Conservation (phyloP, 2,113 vertebrate genomes). For the Sardina pilchardus region DNA sequence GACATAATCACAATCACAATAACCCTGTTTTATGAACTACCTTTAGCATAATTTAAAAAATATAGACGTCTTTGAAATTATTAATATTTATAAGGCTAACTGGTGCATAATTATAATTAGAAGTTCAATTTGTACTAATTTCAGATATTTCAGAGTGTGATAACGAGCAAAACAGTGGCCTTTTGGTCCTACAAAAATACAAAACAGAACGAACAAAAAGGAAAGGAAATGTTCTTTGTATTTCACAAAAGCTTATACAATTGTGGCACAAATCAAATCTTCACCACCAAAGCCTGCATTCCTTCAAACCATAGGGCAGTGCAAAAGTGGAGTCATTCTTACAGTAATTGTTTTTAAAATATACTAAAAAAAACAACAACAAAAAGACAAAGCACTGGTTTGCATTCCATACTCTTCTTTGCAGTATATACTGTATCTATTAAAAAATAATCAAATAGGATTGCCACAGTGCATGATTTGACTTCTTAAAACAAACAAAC, state of each 20-base stretch:
- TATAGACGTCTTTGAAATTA: constrained; percentile 16
- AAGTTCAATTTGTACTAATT: neutral
- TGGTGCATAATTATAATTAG: constrained; percentile 37
- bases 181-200: constrained; percentile 39
- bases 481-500: neutral
- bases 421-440: neutral
- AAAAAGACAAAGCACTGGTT: neutral
- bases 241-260: neutral
- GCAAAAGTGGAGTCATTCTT: neutral
- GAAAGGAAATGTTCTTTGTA: constrained; percentile 16
- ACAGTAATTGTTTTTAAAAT: neutral
- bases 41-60: constrained; percentile 11
- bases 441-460: neutral
- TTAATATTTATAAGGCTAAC: constrained; percentile 51
- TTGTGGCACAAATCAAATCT: constrained; percentile 9
- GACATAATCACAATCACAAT: neutral
- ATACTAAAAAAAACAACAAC: neutral
- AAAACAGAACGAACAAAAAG: constrained; percentile 4
- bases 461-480: neutral
- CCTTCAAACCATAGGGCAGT: neutral
- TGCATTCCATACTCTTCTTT: neutral
- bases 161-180: neutral
- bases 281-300: neutral
- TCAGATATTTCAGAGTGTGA: neutral
- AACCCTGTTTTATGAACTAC: neutral